phyloP scores from a whole-genome alignment of 1,140 invertebrate species.

The Drosophila lacertosa region DNA sequence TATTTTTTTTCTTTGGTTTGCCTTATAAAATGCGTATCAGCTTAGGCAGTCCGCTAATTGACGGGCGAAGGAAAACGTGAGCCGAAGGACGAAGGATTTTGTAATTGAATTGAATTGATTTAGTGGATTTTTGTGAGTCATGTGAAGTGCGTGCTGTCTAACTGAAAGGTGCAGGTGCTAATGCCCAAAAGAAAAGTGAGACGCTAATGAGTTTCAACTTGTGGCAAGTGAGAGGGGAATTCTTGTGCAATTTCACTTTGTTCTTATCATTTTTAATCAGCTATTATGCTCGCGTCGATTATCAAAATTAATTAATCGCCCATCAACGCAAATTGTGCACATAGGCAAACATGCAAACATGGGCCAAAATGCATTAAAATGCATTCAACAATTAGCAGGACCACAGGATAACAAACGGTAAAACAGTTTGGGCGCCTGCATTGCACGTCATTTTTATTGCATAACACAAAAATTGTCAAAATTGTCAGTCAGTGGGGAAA shows the following conservation, averaged over 20 bases:
- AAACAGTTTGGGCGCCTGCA: slow-evolving; percentile 31
- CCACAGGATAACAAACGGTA: slow-evolving; percentile 50
- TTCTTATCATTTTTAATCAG: slow-evolving; percentile 72
- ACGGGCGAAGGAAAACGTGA: slow-evolving; percentile 16
- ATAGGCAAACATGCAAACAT: slow-evolving; percentile 30
- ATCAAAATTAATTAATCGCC: slow-evolving; percentile 66
- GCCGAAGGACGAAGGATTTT: slow-evolving; percentile 40
- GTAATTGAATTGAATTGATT: slow-evolving; percentile 80
- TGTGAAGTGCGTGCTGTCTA: slow-evolving; percentile 23
- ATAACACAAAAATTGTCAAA: slow-evolving; percentile 77
- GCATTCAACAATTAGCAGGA: slow-evolving; percentile 39
- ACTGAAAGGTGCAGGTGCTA: too few relatives aligned
- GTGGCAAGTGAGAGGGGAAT: not conserved
- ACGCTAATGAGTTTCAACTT: slow-evolving; percentile 60
- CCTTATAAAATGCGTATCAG: slow-evolving; percentile 48
- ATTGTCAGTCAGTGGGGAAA: slow-evolving; percentile 64
- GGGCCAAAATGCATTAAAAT: slow-evolving; percentile 45
- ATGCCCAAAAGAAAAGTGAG: slow-evolving; percentile 47
- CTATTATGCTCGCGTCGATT: slow-evolving; percentile 27
- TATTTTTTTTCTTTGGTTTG: slow-evolving; percentile 52
- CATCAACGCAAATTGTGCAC: slow-evolving; percentile 36
- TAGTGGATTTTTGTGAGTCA: slow-evolving; percentile 56
- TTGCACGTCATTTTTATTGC: slow-evolving; percentile 71
- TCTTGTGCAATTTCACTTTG: slow-evolving; percentile 2
- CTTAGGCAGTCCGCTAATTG: slow-evolving; percentile 54